Conservation (phyloP, 1,140 invertebrate species). For the Choristoneura fumiferana region DNA sequence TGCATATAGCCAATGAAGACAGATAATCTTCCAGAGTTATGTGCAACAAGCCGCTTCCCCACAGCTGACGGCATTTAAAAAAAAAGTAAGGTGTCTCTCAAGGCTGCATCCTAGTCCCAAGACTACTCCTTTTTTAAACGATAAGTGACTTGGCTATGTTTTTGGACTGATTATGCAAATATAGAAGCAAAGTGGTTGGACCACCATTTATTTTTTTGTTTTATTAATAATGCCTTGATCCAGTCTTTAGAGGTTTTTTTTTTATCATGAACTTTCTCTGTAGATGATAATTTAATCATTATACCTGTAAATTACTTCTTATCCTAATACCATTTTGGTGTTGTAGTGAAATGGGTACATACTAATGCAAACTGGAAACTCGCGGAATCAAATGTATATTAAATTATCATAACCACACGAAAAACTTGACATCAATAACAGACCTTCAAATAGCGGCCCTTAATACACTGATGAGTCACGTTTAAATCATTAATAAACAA, state of each 20-base stretch:
- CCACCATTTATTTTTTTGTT: constrained; percentile 5
- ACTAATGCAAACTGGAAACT: too few species aligned
- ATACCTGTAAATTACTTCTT: too few species aligned
- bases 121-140: constrained; percentile 4
- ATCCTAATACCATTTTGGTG: too few species aligned
- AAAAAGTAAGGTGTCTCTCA: not conserved
- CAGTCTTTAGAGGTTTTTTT: not conserved
- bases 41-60: not conserved
- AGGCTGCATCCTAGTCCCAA: not conserved
- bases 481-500: too few species aligned
- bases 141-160: not conserved
- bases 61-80: not conserved
- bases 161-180: constrained; percentile 12
- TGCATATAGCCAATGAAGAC: not conserved
- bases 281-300: too few species aligned
- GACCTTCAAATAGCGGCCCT: too few species aligned
- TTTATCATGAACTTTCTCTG: too few species aligned
- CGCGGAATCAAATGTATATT: too few species aligned
- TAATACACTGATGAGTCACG: too few species aligned
- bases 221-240: not conserved
- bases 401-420: too few species aligned
- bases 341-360: too few species aligned
- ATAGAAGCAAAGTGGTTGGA: constrained; percentile 18
- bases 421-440: too few species aligned
- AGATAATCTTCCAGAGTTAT: not conserved